Conservation (phyloP, 1,140 invertebrate species). For the Arion vulgaris region DNA sequence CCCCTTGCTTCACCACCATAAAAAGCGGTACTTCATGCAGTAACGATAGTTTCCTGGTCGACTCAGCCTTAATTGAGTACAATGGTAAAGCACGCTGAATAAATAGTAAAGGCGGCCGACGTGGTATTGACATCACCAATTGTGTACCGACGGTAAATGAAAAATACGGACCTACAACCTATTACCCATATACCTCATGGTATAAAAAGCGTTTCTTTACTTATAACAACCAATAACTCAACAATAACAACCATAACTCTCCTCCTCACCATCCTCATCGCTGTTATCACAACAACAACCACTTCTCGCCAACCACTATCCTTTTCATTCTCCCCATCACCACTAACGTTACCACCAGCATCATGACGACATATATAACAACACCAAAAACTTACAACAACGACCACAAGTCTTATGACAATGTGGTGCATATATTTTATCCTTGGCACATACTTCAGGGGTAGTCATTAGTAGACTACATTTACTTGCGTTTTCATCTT, state of each 20-base stretch:
- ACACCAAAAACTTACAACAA: conserved; percentile 19
- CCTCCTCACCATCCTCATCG: not conserved
- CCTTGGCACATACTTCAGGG: conserved; percentile 10
- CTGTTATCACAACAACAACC: not conserved
- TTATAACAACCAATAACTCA: not conserved
- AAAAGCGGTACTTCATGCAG: too few relatives aligned
- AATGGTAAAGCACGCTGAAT: too few relatives aligned
- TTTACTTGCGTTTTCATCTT: conserved; percentile 13
- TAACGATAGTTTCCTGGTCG: too few relatives aligned
- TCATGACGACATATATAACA: not conserved
- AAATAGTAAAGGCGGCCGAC: too few relatives aligned
- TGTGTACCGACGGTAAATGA: too few relatives aligned
- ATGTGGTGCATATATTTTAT: conserved; percentile 26
- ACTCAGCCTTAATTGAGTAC: too few relatives aligned
- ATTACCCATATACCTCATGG: too few relatives aligned
- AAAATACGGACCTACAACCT: too few relatives aligned
- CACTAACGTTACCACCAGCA: not conserved
- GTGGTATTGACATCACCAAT: too few relatives aligned
- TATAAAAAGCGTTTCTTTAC: too few relatives aligned
- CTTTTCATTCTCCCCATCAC: not conserved
- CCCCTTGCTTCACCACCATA: too few relatives aligned
- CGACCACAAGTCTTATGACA: conserved; percentile 11
- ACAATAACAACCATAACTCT: not conserved
- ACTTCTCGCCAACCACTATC: too few relatives aligned
- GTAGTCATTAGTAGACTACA: conserved; percentile 12